Evolutionary conservation across 2,113 vertebrate genomes (phyloP).

Genomic region (Elachura formosa): DNA sequence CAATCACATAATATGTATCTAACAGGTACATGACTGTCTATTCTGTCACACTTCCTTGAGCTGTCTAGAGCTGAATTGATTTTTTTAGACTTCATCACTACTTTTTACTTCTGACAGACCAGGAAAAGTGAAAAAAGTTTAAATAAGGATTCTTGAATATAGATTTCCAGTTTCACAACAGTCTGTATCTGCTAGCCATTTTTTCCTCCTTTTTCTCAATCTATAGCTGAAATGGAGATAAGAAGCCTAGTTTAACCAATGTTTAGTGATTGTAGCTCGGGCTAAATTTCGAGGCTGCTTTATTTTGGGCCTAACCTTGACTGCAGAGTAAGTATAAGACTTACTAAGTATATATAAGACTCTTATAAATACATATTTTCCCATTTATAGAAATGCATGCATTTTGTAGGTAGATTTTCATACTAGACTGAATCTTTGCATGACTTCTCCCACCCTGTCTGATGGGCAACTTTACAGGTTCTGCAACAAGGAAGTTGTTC

Average conservation of each 20-base stretch:
- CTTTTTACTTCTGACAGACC: neutral
- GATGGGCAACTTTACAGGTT: neutral
- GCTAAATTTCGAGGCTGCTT: neutral
- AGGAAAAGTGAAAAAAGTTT: neutral
- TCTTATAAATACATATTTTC: neutral
- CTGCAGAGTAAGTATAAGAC: neutral
- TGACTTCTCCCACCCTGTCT: neutral
- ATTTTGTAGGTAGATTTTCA: neutral
- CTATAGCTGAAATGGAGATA: neutral
- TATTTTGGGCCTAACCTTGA: neutral
- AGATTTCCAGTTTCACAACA: neutral
- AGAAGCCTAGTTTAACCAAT: neutral
- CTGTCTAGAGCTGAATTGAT: neutral
- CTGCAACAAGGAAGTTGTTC: neutral
- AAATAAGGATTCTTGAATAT: neutral
- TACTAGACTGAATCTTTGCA: neutral
- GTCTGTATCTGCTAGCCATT: neutral
- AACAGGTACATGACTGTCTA: neutral
- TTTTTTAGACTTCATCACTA: neutral
- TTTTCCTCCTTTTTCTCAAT: neutral
- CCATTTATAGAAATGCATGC: neutral
- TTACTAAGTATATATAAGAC: neutral
- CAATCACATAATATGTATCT: neutral
- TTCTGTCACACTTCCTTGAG: neutral
- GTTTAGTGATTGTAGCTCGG: neutral